Percentiles rank a stretch among this genome's conserved stretches.
Conservation (phyloP, 1,140 invertebrate genomes). For the Colletes latitarsis region DNA sequence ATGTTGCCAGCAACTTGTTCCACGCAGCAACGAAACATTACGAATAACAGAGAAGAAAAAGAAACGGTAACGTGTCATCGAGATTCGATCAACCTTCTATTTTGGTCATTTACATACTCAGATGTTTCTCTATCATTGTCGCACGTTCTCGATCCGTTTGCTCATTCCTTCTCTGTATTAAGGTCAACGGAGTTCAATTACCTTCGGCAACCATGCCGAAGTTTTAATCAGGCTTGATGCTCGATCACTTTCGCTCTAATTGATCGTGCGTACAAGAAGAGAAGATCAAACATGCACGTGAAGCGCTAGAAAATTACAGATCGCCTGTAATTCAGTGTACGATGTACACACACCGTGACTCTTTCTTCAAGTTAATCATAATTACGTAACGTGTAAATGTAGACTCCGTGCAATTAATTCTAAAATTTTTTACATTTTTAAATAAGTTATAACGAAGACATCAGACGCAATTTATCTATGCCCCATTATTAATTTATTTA, state of each 20-base stretch:
- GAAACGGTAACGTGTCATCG: not conserved
- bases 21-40: not conserved
- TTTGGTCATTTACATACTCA: conserved; percentile 6
- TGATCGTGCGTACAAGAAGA: conserved; percentile 46
- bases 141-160: conserved; percentile 44
- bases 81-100: not conserved
- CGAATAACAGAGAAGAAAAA: not conserved
- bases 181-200: conserved; percentile 73
- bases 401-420: not conserved
- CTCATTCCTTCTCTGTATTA: conserved; percentile 62
- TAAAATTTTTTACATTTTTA: not conserved
- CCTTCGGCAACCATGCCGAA: conserved; percentile 56
- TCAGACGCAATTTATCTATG: not conserved
- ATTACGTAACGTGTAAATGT: not conserved
- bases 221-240: conserved; percentile 56
- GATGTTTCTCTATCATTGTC: conserved; percentile 29
- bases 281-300: conserved; percentile 29
- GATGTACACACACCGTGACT: not conserved
- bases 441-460: not conserved
- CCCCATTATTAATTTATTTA: not conserved
- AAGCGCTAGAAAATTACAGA: conserved; percentile 10
- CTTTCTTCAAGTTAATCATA: not conserved
- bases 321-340: not conserved
- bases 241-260: conserved; percentile 63
- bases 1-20: conserved; percentile 29